A percentile compares a stretch with the other conserved stretches of the same genome.
Conservation (phyloP, 2,888 invertebrate genomes). For the Muscina levida region DNA sequence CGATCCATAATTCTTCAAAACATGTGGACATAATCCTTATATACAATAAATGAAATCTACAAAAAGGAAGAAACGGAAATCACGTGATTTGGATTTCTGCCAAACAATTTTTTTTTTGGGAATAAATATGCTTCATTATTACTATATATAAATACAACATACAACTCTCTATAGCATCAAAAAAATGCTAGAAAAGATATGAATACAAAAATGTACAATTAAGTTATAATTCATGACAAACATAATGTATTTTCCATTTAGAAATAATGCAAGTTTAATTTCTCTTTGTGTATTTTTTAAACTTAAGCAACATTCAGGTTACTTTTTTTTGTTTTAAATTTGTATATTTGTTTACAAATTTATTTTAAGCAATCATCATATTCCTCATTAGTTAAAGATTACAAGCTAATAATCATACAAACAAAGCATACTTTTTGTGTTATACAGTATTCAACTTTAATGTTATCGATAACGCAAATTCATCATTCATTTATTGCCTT, state of each 20-base stretch:
- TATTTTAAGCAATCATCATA: slow-evolving; percentile 41
- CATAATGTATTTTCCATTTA: not conserved
- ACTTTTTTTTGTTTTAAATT: slow-evolving; percentile 1
- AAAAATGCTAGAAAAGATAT: not conserved
- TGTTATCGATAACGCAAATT: not conserved
- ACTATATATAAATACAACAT: slow-evolving; percentile 31
- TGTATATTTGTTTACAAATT: not conserved
- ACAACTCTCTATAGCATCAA: slow-evolving; percentile 1
- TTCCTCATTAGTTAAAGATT: slow-evolving; percentile 54
- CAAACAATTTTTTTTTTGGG: slow-evolving; percentile 29
- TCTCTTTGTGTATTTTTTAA: not conserved
- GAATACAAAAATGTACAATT: slow-evolving; percentile 17
- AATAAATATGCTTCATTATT: slow-evolving; percentile 58
- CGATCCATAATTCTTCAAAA: slow-evolving; percentile 1
- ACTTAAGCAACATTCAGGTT: slow-evolving; percentile 20
- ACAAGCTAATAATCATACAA: slow-evolving; percentile 51
- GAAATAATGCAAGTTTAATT: not conserved
- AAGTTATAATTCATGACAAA: slow-evolving; percentile 2
- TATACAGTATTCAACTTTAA: no score
- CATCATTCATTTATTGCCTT: slow-evolving; percentile 45
- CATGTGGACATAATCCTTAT: slow-evolving; percentile 16
- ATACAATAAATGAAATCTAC: slow-evolving; percentile 57
- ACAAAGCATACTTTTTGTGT: slow-evolving; percentile 20
- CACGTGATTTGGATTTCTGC: slow-evolving; percentile 13
- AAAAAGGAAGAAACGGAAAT: slow-evolving; percentile 9